Evolutionary conservation across 2,113 vertebrate species (phyloP).

Genomic region (Spea bombifrons): DNA sequence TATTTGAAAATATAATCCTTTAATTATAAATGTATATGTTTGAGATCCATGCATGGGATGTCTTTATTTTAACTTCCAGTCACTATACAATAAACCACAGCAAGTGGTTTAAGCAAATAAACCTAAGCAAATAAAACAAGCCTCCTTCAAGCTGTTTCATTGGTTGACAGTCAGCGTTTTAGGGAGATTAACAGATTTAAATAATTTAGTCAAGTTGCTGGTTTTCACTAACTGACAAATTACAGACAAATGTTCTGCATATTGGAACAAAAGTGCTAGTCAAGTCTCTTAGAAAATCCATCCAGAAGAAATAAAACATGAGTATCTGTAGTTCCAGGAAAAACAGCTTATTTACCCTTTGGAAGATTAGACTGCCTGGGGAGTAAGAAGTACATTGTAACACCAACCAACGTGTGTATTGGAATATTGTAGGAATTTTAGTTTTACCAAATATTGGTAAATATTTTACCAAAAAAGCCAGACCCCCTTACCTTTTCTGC

Average conservation of each 20-base stretch:
- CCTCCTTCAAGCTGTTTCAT: conserved; percentile 33
- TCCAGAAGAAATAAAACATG: neutral
- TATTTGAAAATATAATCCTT: conserved; percentile 32
- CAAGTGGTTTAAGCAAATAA: no score
- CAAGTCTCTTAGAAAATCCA: neutral
- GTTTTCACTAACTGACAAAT: conserved; percentile 42
- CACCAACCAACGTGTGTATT: no score
- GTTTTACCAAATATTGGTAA: no score
- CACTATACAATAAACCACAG: conserved; percentile 40
- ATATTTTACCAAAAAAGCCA: no score
- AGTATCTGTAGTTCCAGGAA: neutral
- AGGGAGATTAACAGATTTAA: conserved; percentile 49
- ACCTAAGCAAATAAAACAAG: conserved; percentile 29
- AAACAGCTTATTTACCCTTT: neutral
- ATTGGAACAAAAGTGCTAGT: conserved; percentile 29
- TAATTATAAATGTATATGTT: conserved; percentile 36
- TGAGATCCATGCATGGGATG: conserved; percentile 39
- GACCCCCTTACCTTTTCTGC: no score
- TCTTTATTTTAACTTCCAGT: conserved; percentile 30
- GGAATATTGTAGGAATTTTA: no score
- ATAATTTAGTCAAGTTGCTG: conserved; percentile 44
- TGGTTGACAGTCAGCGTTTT: conserved; percentile 43
- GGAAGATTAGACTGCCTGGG: no score
- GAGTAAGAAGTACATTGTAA: no score
- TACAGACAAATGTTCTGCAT: conserved; percentile 32